Evolutionary conservation across 2,888 invertebrate genomes (phyloP).

Genomic region (Acheta domesticus): DNA sequence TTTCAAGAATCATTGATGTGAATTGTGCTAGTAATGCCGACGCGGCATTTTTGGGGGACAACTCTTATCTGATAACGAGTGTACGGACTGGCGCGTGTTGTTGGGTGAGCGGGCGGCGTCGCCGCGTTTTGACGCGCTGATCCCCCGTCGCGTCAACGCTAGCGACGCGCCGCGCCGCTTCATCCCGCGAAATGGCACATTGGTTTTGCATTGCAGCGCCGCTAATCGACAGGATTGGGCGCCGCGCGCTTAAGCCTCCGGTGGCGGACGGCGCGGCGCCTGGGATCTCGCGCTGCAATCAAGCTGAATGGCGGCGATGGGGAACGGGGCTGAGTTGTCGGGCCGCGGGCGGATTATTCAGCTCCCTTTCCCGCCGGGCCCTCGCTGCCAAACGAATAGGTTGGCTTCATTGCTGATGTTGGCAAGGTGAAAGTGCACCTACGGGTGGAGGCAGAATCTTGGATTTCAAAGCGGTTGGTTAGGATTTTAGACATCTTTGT

Average conservation of each 20-base stretch:
- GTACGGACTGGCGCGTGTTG: not conserved
- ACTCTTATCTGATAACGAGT: no score
- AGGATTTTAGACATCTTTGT: no score
- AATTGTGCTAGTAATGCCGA: no score
- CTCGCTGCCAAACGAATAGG: no score
- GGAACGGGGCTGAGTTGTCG: not conserved
- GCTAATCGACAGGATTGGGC: not conserved
- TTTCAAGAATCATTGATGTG: no score
- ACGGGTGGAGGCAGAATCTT: no score
- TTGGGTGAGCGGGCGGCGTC: not conserved
- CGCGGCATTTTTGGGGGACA: no score
- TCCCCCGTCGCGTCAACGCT: not conserved
- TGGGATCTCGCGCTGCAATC: not conserved
- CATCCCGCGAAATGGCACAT: not conserved
- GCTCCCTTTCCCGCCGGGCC: no score
- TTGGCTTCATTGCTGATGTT: no score
- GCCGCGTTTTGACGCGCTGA: not conserved
- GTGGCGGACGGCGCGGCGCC: not conserved
- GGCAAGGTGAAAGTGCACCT: no score
- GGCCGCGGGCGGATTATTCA: not conserved
- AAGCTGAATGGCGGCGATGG: not conserved
- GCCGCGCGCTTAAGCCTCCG: not conserved
- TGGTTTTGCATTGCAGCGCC: not conserved
- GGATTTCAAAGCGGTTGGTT: no score
- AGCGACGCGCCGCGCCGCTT: not conserved